These are phyloP conservation scores for Macrochelys suwanniensis DNA, from an alignment of 2,797 vertebrate species.

Conservation along the genomic window DNA sequence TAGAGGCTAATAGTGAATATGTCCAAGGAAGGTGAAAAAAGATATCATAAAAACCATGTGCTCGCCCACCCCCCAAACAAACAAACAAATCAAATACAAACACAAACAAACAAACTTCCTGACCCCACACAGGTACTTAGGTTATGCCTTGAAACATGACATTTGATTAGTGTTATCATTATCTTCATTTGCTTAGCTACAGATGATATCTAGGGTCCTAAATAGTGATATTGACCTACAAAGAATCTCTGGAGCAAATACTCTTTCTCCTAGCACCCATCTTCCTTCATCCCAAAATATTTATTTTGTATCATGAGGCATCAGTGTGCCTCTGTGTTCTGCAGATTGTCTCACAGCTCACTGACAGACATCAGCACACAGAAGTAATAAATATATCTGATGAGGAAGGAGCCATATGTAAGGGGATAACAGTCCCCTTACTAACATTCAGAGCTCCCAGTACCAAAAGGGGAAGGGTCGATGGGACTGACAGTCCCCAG, in stretches of 20 bases:
- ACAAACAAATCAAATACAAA: background rate
- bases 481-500: too few species aligned
- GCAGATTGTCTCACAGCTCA: background rate
- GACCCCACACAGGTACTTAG: background rate
- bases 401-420: background rate
- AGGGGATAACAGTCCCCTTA: too few species aligned
- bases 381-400: constrained; percentile 9
- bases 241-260: background rate
- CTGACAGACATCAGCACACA: background rate
- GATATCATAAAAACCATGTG: background rate
- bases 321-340: background rate
- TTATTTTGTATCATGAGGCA: background rate
- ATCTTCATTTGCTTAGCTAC: background rate
- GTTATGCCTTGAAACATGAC: background rate
- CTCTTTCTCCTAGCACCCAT: background rate
- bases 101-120: background rate
- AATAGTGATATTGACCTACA: background rate
- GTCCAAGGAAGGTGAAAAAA: background rate
- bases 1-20: background rate
- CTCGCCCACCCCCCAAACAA: background rate
- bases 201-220: background rate
- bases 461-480: too few species aligned
- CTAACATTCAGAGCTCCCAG: too few species aligned
- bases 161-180: background rate
- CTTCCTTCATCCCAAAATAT: background rate